Evolutionary conservation across 1,140 invertebrate genomes (phyloP), one percentile per base, ranked within the genome.

Genomic region (Psix sp.): DNA sequence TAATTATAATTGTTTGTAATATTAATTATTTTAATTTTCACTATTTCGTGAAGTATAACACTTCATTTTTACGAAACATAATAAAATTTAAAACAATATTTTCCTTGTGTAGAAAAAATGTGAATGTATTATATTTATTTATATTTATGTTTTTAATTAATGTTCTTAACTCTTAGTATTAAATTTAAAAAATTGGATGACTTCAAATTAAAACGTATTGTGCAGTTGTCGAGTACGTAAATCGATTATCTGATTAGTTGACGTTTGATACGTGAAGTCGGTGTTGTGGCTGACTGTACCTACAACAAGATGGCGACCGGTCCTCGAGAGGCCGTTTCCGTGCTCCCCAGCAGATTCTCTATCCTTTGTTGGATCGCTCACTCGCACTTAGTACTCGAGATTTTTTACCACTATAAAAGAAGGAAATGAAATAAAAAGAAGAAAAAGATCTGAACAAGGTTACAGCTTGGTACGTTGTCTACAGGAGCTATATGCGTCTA

Each of bases 281-380:
- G 60, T 77, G 70, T 71, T 77, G 71, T 46, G 60, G 56, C 29
- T 71, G 75, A 77, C 76, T 77, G 76, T 77, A 77, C 76, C 52
- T 40, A 67, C 42, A 31, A 57, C 71, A 77, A 77, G 75, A 77
- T 77, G 75, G 75, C 75, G 71, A 77, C 71, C 66, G 66, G 59
- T 77, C 56, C 76, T 70, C 57, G 67, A 74, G 76, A 77, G 63
- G 76, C 76, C 42, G 76, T 77, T 77, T 77, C 72, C 76, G 60
- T 57, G 60, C 71, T 74, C 65, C 59, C 74, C 59, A 57, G 57
- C 43, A 43, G 60, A 63, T 74, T 74, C 62, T 70, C 67, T 43
- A 43, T 70, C 65, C 62, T 74, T 57, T 70, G 70, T 49, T 74
- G 67, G 60, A 59, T 74, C 70, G 45, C 46, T 77, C 65, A 65